Evolutionary conservation across 2,113 vertebrate genomes (phyloP).

Genomic region (Anser brachyrhynchus): DNA sequence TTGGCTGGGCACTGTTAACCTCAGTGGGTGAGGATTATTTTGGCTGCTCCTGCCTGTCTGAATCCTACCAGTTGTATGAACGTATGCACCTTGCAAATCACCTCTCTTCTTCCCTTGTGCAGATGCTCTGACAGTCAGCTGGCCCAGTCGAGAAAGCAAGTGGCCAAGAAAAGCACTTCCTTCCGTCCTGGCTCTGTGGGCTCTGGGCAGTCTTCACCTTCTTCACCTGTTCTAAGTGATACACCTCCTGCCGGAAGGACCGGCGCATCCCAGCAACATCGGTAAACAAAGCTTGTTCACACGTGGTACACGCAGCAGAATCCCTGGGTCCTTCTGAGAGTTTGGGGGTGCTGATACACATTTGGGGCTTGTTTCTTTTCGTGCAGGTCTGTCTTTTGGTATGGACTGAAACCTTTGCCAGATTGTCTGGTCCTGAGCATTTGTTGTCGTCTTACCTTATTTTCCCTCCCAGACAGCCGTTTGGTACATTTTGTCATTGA

Average conservation of each 20-base stretch:
- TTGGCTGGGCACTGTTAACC: not conserved
- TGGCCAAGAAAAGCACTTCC: constrained; percentile 97
- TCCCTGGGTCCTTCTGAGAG: rapidly evolving
- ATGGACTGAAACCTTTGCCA: rapidly evolving
- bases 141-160: constrained; percentile 87
- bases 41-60: not conserved
- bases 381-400: not conserved
- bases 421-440: rapidly evolving
- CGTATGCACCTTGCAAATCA: not conserved
- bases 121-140: constrained; percentile 79
- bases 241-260: not conserved
- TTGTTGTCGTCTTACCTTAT: not conserved
- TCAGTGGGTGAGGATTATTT: rapidly evolving
- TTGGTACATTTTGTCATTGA: rapidly evolving
- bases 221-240: constrained; percentile 65
- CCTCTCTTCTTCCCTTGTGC: not conserved
- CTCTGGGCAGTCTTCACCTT: constrained; percentile 71
- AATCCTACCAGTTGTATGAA: not conserved
- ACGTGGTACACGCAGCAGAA: rapidly evolving
- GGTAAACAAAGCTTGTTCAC: constrained; percentile 9
- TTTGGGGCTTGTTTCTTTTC: rapidly evolving
- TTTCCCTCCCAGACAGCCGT: not conserved
- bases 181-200: constrained; percentile 80
- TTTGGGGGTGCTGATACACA: rapidly evolving
- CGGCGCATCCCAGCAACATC: constrained; percentile 38